Evolutionary conservation across 2,888 invertebrate species (phyloP).

Genomic region (Orthosia gracilis): DNA sequence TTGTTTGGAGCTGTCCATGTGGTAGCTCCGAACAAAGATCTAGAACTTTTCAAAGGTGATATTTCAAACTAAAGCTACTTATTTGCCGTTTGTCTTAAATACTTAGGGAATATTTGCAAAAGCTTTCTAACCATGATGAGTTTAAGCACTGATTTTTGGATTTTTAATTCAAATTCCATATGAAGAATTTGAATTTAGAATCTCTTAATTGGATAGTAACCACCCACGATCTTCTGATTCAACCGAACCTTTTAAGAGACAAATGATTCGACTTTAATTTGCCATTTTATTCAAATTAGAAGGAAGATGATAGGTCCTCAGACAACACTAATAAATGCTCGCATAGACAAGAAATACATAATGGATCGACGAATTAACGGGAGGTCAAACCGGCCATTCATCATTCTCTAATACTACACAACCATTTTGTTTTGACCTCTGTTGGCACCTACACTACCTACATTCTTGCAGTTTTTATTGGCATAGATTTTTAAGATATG

Average conservation of each 20-base stretch:
- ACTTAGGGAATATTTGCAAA: no score
- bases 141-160: no score
- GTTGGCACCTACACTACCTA: not conserved
- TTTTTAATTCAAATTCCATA: no score
- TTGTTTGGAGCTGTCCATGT: no score
- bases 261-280: slow-evolving; percentile 4
- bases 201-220: no score
- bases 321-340: slow-evolving; percentile 29
- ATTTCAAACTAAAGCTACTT: no score
- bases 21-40: no score
- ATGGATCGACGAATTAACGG: slow-evolving; percentile 68
- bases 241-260: not conserved
- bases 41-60: no score
- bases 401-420: slow-evolving; percentile 68
- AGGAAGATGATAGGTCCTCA: slow-evolving; percentile 25
- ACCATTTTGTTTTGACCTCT: slow-evolving; percentile 64
- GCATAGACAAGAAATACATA: slow-evolving; percentile 61
- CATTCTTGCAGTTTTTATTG: not conserved
- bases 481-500: not conserved
- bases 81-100: no score
- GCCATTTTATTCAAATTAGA: slow-evolving; percentile 17
- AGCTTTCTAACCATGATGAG: no score
- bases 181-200: no score
- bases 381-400: slow-evolving; percentile 72
- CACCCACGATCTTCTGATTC: not conserved